Percentiles rank a stretch among this genome's conserved stretches.
These are phyloP conservation scores for Capricornis sumatraensis DNA, from an alignment of 2,113 vertebrate species.

Conservation along the genomic window DNA sequence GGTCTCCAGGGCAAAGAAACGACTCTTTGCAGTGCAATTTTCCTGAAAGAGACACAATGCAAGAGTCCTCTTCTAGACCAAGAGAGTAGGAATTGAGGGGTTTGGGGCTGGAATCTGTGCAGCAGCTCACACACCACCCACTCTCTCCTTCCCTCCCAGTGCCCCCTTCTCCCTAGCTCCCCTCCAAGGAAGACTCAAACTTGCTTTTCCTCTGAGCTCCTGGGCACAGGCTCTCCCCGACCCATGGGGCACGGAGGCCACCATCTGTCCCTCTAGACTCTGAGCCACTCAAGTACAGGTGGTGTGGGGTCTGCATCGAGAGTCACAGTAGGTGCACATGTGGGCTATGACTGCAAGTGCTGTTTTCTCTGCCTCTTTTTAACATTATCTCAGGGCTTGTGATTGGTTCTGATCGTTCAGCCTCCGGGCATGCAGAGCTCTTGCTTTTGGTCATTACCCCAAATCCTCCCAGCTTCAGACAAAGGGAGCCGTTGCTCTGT, in stretches of 20 bases:
- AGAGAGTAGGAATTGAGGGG: not conserved
- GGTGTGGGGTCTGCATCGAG: not conserved
- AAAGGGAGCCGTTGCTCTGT: slow-evolving; percentile 7
- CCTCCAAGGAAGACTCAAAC: not conserved
- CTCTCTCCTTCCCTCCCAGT: not conserved
- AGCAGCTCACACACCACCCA: not conserved
- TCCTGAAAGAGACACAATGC: not conserved
- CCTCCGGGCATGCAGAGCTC: not conserved
- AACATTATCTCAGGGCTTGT: rapidly evolving
- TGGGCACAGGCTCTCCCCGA: not conserved
- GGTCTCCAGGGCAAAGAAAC: not conserved
- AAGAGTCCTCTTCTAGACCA: not conserved
- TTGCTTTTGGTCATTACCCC: not conserved
- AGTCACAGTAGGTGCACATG: not conserved
- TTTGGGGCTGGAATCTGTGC: not conserved
- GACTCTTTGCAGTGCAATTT: too few relatives aligned
- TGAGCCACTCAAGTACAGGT: not conserved
- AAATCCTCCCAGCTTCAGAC: not conserved
- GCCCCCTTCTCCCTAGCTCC: not conserved
- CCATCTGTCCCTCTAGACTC: not conserved
- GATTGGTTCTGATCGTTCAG: not conserved
- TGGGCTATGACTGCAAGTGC: rapidly evolving
- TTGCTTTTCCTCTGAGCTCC: not conserved
- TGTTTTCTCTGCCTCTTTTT: not conserved
- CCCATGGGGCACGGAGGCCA: not conserved